These are phyloP conservation scores for Corvus hawaiiensis DNA, from an alignment of 2,113 vertebrate genomes.

Conservation along the genomic window DNA sequence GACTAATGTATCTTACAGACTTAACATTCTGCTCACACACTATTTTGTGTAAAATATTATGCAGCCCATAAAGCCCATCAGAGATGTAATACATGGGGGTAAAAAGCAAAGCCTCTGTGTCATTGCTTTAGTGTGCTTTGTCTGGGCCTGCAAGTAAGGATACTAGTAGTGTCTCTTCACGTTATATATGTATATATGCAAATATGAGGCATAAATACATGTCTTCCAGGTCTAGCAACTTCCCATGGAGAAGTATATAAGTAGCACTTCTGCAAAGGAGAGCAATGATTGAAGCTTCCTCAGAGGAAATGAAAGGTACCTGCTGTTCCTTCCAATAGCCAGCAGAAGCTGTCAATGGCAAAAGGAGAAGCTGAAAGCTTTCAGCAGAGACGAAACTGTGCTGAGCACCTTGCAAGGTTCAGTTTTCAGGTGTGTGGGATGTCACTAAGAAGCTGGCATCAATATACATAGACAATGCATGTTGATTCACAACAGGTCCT, in stretches of 20 bases:
- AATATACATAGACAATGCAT: not conserved
- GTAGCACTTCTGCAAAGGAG: not conserved
- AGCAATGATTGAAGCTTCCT: not conserved
- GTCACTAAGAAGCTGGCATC: not conserved
- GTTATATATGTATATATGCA: not conserved
- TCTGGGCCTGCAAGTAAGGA: rapidly evolving
- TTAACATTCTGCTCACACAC: not conserved
- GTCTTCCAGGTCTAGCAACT: not conserved
- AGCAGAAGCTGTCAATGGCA: not conserved
- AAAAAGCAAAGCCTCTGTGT: not conserved
- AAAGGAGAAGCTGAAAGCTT: not conserved
- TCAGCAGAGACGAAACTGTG: not conserved
- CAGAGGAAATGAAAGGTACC: not conserved
- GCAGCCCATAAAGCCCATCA: not conserved
- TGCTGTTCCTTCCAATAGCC: not conserved
- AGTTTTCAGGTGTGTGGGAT: not conserved
- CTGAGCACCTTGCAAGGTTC: not conserved
- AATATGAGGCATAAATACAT: not conserved
- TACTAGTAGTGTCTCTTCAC: not conserved
- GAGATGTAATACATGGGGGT: not conserved
- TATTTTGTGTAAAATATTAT: not conserved
- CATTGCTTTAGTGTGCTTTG: not conserved
- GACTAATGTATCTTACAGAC: not conserved
- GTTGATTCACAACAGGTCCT: not conserved
- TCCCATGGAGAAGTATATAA: not conserved